A percentile compares a stretch with the other conserved stretches of the same genome.
Evolutionary conservation across 2,888 invertebrate species (phyloP).

Genomic region (Phyllotreta cruciferae): DNA sequence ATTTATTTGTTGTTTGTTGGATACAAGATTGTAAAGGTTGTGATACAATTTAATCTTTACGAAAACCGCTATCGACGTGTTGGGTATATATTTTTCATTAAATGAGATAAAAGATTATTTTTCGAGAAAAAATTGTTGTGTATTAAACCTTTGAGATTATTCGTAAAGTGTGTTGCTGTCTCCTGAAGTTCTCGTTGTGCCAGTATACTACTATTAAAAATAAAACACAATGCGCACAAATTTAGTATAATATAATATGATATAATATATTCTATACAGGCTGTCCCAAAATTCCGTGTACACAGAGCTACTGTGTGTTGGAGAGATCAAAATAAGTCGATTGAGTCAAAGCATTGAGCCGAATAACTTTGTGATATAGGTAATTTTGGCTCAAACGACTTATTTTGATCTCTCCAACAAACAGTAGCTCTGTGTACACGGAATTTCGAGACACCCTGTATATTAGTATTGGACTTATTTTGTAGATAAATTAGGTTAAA

Average conservation of each 20-base stretch:
- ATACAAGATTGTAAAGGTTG: slow-evolving; percentile 10
- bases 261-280: slow-evolving; percentile 20
- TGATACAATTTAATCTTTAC: slow-evolving; percentile 9
- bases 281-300: no score
- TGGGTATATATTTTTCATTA: no score
- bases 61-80: no score
- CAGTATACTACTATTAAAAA: slow-evolving; percentile 31
- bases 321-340: no score
- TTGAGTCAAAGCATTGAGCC: no score
- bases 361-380: no score
- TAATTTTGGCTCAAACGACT: no score
- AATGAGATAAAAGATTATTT: slow-evolving; percentile 13
- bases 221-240: slow-evolving; percentile 41
- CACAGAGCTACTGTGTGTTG: no score
- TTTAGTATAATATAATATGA: slow-evolving; percentile 39
- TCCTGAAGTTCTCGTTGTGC: slow-evolving; percentile 29
- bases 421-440: no score
- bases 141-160: slow-evolving; percentile 4
- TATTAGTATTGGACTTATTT: slow-evolving; percentile 35
- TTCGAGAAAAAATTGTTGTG: slow-evolving; percentile 16
- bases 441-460: no score
- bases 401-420: no score
- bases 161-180: slow-evolving; percentile 10
- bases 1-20: no score
- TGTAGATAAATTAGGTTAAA: slow-evolving; percentile 23